Percentiles rank a stretch among this genome's conserved stretches.
Evolutionary conservation across 2,113 vertebrate genomes (phyloP).

Genomic region (Calidris pugnax): DNA sequence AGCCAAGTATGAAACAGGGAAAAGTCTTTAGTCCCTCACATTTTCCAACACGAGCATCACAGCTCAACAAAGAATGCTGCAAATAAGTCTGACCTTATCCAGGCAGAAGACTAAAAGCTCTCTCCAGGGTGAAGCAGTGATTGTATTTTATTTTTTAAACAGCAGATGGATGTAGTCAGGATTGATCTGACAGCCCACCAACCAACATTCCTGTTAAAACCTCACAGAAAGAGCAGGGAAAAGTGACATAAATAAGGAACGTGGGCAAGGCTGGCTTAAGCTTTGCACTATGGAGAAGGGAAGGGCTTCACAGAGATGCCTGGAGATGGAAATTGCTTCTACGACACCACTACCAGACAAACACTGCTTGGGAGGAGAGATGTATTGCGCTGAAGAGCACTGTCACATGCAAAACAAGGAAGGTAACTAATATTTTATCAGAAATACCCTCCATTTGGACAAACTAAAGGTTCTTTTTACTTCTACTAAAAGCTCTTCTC

Average conservation of each 20-base stretch:
- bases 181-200: conserved; percentile 18
- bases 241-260: neutral
- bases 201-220: neutral
- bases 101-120: conserved; percentile 9
- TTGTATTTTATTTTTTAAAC: conserved; percentile 9
- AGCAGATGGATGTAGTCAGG: neutral
- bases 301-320: neutral
- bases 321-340: neutral
- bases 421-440: neutral
- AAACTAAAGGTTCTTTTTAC: neutral
- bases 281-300: neutral
- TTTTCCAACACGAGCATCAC: neutral
- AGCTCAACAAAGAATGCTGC: neutral
- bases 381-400: neutral
- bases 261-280: neutral
- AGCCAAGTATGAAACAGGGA: conserved; percentile 1
- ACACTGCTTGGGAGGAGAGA: neutral
- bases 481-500: neutral
- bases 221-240: neutral
- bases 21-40: neutral
- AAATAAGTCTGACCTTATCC: conserved; percentile 9
- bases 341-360: neutral
- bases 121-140: neutral
- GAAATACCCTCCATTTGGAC: neutral
- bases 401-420: neutral